Conservation (phyloP, 2,888 invertebrate species). For the Oscheius sp. region DNA sequence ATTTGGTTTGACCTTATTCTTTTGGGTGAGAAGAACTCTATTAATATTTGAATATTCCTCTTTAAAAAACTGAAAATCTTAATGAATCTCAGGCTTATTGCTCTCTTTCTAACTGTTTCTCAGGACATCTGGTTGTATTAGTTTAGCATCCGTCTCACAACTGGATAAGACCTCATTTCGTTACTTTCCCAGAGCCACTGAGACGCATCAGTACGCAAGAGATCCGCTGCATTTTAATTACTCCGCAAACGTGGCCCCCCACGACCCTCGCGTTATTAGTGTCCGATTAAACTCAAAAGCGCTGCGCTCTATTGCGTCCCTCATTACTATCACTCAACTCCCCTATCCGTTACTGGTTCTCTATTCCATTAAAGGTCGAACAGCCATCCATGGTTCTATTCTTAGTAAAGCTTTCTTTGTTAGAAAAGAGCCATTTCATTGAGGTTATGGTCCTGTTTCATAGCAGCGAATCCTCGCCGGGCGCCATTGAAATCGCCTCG, state of each 20-base stretch:
- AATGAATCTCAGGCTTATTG: neutral
- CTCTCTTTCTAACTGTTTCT: too few relatives aligned
- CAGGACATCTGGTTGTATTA: too few relatives aligned
- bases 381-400: neutral
- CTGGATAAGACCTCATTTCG: constrained; percentile 11
- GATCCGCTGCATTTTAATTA: constrained; percentile 34
- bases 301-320: constrained; percentile 26
- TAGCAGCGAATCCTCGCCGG: constrained; percentile 2
- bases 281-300: constrained; percentile 33
- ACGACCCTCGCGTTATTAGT: constrained; percentile 24
- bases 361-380: neutral
- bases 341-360: constrained; percentile 21
- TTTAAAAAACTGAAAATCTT: neutral
- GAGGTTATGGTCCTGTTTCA: neutral
- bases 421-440: neutral
- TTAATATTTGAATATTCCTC: too few relatives aligned
- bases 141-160: neutral
- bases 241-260: constrained; percentile 23
- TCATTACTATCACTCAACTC: constrained; percentile 34
- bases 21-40: too few relatives aligned
- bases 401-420: neutral
- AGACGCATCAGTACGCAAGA: constrained; percentile 31
- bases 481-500: neutral
- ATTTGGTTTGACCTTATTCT: too few relatives aligned
- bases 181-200: constrained; percentile 18